Conservation (phyloP, 53 echinoderm and acorn worm genomes). For the Temnopleurus reevesii region DNA sequence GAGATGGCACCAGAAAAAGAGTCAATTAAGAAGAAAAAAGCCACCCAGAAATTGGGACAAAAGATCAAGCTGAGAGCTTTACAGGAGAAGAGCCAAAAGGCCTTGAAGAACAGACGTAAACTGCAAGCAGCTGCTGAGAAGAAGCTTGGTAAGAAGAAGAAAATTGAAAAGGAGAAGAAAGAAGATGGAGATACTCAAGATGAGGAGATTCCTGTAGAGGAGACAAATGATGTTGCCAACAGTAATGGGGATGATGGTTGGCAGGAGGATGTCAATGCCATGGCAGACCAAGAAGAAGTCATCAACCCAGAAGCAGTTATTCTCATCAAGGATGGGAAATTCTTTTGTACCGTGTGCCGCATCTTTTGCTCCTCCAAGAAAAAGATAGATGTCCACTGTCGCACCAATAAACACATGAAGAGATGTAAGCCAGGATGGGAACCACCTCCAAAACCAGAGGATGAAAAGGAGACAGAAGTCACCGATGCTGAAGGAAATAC, state of each 20-base stretch:
- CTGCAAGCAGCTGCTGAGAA: slow-evolving; percentile 1
- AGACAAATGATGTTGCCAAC: neutral
- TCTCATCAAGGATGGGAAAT: slow-evolving; percentile 40
- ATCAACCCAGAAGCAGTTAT: neutral
- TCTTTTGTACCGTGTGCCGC: slow-evolving; percentile 37
- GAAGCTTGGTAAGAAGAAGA: slow-evolving; percentile 2
- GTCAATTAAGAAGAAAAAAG: neutral
- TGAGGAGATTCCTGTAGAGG: too few species aligned
- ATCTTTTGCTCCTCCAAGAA: slow-evolving; percentile 30
- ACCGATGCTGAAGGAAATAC: neutral
- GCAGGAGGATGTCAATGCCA: neutral
- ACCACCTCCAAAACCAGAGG: too few species aligned
- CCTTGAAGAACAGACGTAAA: neutral
- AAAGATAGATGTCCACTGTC: slow-evolving; percentile 26
- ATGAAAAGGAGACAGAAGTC: neutral
- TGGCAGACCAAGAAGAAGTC: neutral
- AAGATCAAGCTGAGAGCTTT: slow-evolving; percentile 38
- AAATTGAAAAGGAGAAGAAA: slow-evolving; percentile 9
- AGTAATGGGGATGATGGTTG: neutral
- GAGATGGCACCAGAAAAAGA: neutral
- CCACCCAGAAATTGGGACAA: neutral
- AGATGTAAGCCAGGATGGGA: neutral
- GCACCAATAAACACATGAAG: slow-evolving; percentile 30
- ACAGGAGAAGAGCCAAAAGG: slow-evolving; percentile 8
- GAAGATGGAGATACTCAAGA: slow-evolving; percentile 22